Percentiles rank a stretch among this genome's conserved stretches.
phyloP scores from a whole-genome alignment of 2,888 invertebrate species.

The Copidosoma aretas region DNA sequence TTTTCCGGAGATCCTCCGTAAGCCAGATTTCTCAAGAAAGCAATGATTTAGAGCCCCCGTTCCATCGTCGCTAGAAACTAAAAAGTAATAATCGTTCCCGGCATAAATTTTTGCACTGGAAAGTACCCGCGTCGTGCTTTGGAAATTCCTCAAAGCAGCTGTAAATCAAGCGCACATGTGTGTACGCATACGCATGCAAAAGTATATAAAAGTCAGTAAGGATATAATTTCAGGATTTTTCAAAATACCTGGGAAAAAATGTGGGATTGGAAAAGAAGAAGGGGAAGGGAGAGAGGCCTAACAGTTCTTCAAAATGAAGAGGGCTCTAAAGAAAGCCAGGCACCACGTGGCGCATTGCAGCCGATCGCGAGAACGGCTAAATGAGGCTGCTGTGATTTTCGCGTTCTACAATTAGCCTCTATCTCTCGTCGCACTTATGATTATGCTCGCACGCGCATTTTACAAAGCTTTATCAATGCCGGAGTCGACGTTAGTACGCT shows the following conservation, averaged over 20 bases:
- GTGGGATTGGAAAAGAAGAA: neutral
- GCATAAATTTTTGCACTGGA: no score
- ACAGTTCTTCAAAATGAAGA: no score
- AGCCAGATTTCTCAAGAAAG: no score
- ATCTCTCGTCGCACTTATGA: neutral
- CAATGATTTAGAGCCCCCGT: no score
- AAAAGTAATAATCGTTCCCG: no score
- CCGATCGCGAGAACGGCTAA: neutral
- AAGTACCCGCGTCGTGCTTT: neutral
- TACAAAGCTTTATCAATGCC: conserved; percentile 22
- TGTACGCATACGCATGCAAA: neutral
- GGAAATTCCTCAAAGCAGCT: neutral
- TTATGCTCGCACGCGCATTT: neutral
- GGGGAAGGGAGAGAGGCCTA: no score
- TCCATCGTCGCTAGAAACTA: no score
- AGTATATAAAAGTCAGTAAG: neutral
- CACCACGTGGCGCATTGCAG: no score
- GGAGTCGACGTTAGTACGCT: conserved; percentile 3
- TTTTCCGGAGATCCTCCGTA: no score
- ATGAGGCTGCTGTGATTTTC: neutral
- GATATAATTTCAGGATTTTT: neutral
- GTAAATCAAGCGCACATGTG: neutral
- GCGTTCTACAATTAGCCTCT: no score
- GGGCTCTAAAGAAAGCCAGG: no score
- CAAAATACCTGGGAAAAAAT: neutral